Base-by-base conservation (phyloP, 2,888 invertebrate species). In the Cremastinae sp. region DNA sequence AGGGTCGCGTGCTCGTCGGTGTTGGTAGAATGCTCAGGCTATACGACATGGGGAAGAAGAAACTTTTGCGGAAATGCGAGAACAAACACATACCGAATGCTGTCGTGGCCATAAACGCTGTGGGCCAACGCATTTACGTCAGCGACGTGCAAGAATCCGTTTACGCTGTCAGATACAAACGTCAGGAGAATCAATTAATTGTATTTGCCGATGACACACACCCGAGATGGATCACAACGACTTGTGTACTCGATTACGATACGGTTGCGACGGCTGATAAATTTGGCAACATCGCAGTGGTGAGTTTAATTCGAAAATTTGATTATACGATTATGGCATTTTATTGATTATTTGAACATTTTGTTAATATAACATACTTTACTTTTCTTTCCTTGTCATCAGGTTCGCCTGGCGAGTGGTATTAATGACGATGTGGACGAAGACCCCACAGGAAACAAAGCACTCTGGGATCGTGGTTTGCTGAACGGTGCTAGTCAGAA, bases 181-280 rank as follows among this genome's bases (percentile, higher is more conserved):
- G 97, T 43, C 94, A 95, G 49, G 99, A 99, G 90, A 99, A 99
- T 90, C 98, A 99, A 86, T 91, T 99, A 75, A 97, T 99, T 22
- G 96, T 99, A 66, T 99, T 99, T 90, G 98, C 98, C 1, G 99
- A 99, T 88, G 99, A 99, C 88, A 98, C 98, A 0, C 96, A 97
- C 90, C 99, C 99, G 0, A 93, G 97, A 81, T 99, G 98, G 97
- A 95, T 98, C 39, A 98, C 98, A 0, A 95, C 96, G 58, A 96
- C 96, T 1, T 95, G 96, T 78, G 92, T 98, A 62, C 91, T 99
- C 58, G 99, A 99, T 91, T 99, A 98, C 85, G 97, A 98, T 87
- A 98, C 98, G 0, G 95, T 98, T 12, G 98, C 98, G 0, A 95
- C 96, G 74, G 96, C 98, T 5, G 99, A 99, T 90, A 99, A 99